Evolutionary conservation across 2,113 vertebrate species (phyloP).

Genomic region (Chamaea fasciata): DNA sequence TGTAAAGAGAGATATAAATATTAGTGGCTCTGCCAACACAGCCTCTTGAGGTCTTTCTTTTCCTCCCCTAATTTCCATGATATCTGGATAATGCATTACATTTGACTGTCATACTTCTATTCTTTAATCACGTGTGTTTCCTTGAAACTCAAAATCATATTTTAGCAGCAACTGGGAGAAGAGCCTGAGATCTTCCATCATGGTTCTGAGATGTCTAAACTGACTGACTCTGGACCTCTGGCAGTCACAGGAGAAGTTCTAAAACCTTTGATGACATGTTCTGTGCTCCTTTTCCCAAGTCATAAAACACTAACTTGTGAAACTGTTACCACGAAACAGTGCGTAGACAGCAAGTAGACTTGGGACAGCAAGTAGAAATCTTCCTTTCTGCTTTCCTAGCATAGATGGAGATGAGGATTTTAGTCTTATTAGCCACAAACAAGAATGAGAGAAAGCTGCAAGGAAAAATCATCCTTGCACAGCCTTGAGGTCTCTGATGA

Average conservation of each 20-base stretch:
- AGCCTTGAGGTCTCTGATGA: constrained; percentile 34
- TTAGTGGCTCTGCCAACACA: background rate
- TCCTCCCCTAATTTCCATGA: background rate
- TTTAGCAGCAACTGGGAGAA: background rate
- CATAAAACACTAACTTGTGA: background rate
- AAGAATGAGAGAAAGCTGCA: background rate
- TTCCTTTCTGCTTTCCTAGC: background rate
- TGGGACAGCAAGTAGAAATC: background rate
- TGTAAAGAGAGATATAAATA: background rate
- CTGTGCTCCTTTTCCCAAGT: background rate
- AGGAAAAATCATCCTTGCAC: background rate
- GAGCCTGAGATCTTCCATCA: background rate
- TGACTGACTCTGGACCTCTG: accelerated
- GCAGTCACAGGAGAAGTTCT: background rate
- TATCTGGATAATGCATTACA: background rate
- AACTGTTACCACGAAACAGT: background rate
- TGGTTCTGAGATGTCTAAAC: background rate
- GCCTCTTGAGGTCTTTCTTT: background rate
- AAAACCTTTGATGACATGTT: background rate
- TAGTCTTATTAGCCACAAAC: background rate
- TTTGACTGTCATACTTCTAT: background rate
- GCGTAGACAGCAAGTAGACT: background rate
- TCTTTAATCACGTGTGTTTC: background rate
- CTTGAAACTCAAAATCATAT: background rate
- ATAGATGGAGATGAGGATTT: background rate